A percentile compares a stretch with the other conserved stretches of the same genome.
Conservation (phyloP, 2,888 invertebrate genomes). For the Eurois occulta region DNA sequence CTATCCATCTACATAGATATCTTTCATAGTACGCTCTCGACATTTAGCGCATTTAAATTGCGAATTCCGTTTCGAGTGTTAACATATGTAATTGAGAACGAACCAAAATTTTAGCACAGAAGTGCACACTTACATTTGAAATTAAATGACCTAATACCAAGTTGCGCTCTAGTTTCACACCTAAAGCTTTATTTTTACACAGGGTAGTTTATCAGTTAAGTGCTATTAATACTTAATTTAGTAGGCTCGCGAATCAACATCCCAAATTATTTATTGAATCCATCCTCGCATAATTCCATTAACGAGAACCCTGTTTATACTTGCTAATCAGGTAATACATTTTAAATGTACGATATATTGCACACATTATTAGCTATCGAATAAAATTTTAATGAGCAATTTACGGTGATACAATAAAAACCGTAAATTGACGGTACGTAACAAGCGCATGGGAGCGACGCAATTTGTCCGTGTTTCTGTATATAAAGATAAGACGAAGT, state of each 20-base stretch:
- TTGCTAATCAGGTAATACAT: conserved; percentile 69
- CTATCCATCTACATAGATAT: conserved; percentile 4
- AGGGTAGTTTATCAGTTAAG: conserved; percentile 45
- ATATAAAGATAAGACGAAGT: conserved; percentile 71
- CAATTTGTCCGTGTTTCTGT: conserved; percentile 61
- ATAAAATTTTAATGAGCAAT: conserved; percentile 58
- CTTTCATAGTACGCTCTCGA: conserved; percentile 12
- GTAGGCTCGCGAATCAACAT: conserved; percentile 49
- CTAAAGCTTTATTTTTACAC: conserved; percentile 29
- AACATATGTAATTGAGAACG: conserved; percentile 55
- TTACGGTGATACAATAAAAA: conserved; percentile 48
- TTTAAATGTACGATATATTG: conserved; percentile 58
- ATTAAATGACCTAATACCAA: conserved; percentile 34
- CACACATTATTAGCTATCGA: conserved; percentile 56
- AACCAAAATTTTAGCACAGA: conserved; percentile 42
- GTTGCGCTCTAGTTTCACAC: conserved; percentile 13
- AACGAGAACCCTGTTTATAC: conserved; percentile 67
- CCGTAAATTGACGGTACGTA: conserved; percentile 42
- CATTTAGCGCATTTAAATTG: conserved; percentile 38
- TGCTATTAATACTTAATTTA: conserved; percentile 64
- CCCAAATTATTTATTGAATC: conserved; percentile 61
- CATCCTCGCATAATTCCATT: conserved; percentile 59
- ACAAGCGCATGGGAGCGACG: conserved; percentile 38
- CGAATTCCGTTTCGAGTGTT: conserved; percentile 35
- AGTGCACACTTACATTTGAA: conserved; percentile 44